Evolutionary conservation across 1,140 invertebrate species (phyloP), one percentile per base, ranked within the genome.

Genomic region (Tetragonula clypearis): DNA sequence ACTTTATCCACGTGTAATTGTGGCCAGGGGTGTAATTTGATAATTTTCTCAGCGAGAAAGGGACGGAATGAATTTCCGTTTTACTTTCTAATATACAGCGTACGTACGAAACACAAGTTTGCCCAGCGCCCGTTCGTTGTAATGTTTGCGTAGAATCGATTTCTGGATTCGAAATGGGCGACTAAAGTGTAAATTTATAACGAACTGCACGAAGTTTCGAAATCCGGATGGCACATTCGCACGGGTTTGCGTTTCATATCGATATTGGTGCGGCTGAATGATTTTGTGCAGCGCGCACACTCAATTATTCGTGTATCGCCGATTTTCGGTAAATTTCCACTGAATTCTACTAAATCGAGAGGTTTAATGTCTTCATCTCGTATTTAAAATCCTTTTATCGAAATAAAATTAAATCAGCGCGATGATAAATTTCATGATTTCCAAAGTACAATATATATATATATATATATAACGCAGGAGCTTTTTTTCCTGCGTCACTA

Each of bases 141-240:
- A 9, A 49, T 49, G 30, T 72, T 72, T 72, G 69, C 12, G 11
- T 49, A 49, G 69, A n/a, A 72, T 72, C 69, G 41, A 72, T 72
- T n/a, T 14, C 69, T 49, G 21, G 41, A 72, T 49, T 49, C 69
- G 23, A 72, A 72, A 73, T 26, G 41, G 71, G 23, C 19, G 71
- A 73, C 71, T 73, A 73, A 73, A 73, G 71, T 17, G 71, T 73
- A 55, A 73, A 73, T 53, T 73, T 73, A 55, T 73, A 73, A 73
- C n/a, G 71, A 53, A 73, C 71, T n/a, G 12, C 15, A 23, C 41
- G 69, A 72, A 72, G 69, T 72, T 72, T 72, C 23, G 69, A 72
- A 73, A 73, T 73, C 49, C 49, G 71, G n/a, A 53, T 15, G 12
- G 71, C n/a, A 55, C 23, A 73, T 53, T 53, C 71, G 71, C 41